Evolutionary conservation across 2,113 vertebrate species (phyloP), one percentile per base, ranked within the genome.

Genomic region (Myotis yumanensis): DNA sequence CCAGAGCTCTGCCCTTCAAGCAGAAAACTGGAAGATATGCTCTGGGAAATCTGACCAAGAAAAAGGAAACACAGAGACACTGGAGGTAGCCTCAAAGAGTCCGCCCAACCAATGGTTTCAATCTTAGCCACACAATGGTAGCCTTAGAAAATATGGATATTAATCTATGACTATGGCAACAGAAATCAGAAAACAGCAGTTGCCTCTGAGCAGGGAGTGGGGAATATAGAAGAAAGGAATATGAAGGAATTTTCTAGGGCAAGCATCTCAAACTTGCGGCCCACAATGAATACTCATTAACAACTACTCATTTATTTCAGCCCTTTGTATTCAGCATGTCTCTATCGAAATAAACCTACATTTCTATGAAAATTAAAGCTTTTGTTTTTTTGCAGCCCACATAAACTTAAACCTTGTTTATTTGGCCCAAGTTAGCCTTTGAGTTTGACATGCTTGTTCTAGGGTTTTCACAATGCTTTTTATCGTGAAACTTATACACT

Each of bases 101-200:
- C 84, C 54, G 85, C 22, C 20, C 20, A 71, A 90, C 4, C 59
- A 85, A 52, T 35, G 6, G 11, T 69, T 93, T 93, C 89, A 46
- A 66, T 76, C 23, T 80, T 88, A 71, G 40, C 59, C 76, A 88
- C 28, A 90, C 18, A 75, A 4, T 69, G 40, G 25, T 37, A 85
- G 57, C n/a, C 82, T 91, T 54, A 72, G 46, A 95, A 92, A 91
- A 43, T 48, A 88, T 12, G 71, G 72, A 85, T 46, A 25, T 6
- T 88, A 81, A 75, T 30, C 64, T 62, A 25, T 43, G n/a, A 95
- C 46, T 91, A 51, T 72, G n/a, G 48, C 35, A 16, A 79, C 14
- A 89, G 32, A 89, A 96, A 95, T 83, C 52, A 89, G 76, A 96
- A 73, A 4, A 80, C 5, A 80, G 66, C 6, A 25, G 18, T 43